Evolutionary conservation across 2,113 vertebrate genomes (phyloP).

Genomic region (Rhabdomys dilectus): DNA sequence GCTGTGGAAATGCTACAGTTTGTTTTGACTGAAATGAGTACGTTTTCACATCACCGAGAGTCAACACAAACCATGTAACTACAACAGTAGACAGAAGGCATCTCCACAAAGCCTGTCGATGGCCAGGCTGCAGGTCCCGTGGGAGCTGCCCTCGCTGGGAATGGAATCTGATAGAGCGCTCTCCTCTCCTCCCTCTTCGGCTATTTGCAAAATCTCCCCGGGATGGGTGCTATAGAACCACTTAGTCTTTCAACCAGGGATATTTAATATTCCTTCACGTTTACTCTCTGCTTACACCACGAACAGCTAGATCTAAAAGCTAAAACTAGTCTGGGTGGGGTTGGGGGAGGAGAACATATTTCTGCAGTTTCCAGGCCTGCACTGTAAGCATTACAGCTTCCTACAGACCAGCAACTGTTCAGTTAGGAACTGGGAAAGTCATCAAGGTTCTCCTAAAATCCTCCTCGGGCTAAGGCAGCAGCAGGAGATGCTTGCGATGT

Average conservation of each 20-base stretch:
- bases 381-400: fast-evolving
- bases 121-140: background rate
- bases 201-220: background rate
- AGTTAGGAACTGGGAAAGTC: background rate
- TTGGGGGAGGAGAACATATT: fast-evolving
- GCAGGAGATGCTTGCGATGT: background rate
- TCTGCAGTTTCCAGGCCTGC: constrained; percentile 8
- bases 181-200: fast-evolving
- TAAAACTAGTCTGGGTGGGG: background rate
- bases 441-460: background rate
- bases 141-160: background rate
- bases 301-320: constrained; percentile 68
- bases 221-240: background rate
- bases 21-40: background rate
- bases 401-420: constrained; percentile 39
- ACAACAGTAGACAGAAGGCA: constrained; percentile 49
- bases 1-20: background rate
- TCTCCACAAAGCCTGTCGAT: background rate
- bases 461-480: constrained; percentile 74
- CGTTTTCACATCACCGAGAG: background rate
- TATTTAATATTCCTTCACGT: background rate
- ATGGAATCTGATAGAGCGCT: background rate
- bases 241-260: background rate
- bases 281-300: background rate
- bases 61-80: background rate